phyloP scores from a whole-genome alignment of 2,113 vertebrate species.

The Tangachromis dhanisi region DNA sequence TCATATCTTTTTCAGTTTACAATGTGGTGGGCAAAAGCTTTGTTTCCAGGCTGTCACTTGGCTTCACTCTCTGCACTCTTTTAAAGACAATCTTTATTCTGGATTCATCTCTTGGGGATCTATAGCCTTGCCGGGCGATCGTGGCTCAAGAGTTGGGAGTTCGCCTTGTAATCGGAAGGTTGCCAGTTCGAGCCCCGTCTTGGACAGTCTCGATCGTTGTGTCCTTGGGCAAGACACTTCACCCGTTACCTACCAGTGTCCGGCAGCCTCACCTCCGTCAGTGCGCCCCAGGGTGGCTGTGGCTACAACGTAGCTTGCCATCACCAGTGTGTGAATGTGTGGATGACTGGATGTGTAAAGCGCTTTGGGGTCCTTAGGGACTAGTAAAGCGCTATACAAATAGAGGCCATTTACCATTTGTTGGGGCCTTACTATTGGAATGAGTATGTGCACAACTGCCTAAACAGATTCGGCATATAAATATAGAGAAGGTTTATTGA shows the following conservation, averaged over 20 bases:
- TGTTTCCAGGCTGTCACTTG: background rate
- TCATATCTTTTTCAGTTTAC: background rate
- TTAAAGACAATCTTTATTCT: background rate
- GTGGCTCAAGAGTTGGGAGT: background rate
- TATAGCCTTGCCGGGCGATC: rapidly evolving
- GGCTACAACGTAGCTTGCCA: background rate
- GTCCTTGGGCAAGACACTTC: background rate
- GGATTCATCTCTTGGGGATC: background rate
- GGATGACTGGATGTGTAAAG: background rate
- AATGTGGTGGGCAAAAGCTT: background rate
- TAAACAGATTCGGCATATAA: background rate
- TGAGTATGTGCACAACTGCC: background rate
- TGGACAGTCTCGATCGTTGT: background rate
- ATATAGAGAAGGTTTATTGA: background rate
- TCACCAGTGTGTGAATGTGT: background rate
- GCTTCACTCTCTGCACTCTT: background rate
- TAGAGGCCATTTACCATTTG: background rate
- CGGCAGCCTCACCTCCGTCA: background rate
- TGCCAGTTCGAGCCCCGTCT: background rate
- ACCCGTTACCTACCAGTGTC: background rate
- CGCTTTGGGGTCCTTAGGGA: background rate
- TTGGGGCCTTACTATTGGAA: background rate
- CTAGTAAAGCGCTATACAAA: background rate
- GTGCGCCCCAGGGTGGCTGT: background rate
- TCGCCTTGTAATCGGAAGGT: background rate